Evolutionary conservation across 1,140 invertebrate species (phyloP).

Genomic region (Argopecten irradians): DNA sequence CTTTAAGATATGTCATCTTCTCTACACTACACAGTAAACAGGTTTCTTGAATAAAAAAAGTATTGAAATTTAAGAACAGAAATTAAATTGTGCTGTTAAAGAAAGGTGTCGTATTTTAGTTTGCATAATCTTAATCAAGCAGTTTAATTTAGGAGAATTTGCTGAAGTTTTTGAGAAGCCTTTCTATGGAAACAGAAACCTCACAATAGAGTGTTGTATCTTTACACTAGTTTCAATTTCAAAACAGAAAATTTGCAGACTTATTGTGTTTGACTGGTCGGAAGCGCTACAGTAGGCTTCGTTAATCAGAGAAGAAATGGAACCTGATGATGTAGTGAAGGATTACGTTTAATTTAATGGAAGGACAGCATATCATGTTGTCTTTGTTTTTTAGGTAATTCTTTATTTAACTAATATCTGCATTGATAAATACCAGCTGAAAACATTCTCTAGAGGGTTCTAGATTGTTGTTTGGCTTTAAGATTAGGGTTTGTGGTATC

Average conservation of each 20-base stretch:
- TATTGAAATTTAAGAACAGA: not conserved
- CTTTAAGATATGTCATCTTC: not conserved
- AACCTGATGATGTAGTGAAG: not conserved
- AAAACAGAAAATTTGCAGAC: not conserved
- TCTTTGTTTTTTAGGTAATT: not conserved
- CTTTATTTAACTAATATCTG: not conserved
- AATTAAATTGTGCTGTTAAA: not conserved
- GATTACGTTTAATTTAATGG: not conserved
- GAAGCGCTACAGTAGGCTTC: not conserved
- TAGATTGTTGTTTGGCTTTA: not conserved
- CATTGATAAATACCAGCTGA: not conserved
- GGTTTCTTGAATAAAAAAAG: not conserved
- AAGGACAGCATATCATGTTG: not conserved
- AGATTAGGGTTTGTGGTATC: too few species aligned
- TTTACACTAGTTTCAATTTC: constrained; percentile 4
- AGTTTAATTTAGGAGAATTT: constrained; percentile 5
- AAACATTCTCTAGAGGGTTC: not conserved
- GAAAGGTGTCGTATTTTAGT: not conserved
- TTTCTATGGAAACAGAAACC: not conserved
- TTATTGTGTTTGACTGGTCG: not conserved
- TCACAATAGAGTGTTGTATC: not conserved
- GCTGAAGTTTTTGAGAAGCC: not conserved
- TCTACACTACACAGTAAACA: not conserved
- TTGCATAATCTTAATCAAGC: not conserved
- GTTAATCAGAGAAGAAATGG: not conserved